Evolutionary conservation across 2,113 vertebrate genomes (phyloP).

Genomic region (Bufo gargarizans): DNA sequence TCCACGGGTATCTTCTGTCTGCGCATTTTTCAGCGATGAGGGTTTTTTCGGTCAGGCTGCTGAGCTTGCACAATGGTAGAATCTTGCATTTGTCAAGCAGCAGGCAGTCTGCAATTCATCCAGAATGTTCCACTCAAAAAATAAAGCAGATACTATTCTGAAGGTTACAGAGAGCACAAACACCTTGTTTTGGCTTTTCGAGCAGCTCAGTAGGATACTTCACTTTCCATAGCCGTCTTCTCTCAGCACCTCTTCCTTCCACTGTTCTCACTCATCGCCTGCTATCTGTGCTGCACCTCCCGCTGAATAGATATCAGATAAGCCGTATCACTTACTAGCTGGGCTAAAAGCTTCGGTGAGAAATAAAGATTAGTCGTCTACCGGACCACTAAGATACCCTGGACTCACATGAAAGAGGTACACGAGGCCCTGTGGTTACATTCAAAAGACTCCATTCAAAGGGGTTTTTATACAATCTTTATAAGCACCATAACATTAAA

Average conservation of each 20-base stretch:
- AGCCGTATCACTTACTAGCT: neutral
- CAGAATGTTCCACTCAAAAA: slow-evolving; percentile 39
- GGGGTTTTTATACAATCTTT: too few species aligned
- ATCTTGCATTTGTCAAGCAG: slow-evolving; percentile 48
- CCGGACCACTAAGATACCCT: neutral
- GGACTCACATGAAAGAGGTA: neutral
- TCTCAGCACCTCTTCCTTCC: slow-evolving; percentile 15
- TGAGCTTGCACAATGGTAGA: slow-evolving; percentile 34
- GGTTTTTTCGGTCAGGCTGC: slow-evolving; percentile 37
- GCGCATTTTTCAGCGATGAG: slow-evolving; percentile 26
- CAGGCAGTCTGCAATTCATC: slow-evolving; percentile 42
- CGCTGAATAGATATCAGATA: slow-evolving; percentile 24
- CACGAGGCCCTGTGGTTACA: neutral
- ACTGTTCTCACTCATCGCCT: slow-evolving; percentile 17
- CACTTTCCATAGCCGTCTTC: neutral
- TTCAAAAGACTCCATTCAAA: neutral
- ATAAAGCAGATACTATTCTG: neutral
- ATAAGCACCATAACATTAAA: too few species aligned
- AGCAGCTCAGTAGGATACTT: slow-evolving; percentile 20
- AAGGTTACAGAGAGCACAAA: slow-evolving; percentile 15
- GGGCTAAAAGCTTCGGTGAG: neutral
- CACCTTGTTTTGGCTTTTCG: slow-evolving; percentile 5
- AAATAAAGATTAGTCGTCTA: neutral
- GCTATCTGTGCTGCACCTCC: neutral
- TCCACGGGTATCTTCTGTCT: slow-evolving; percentile 7